These are phyloP conservation scores for Diplazon laetatorius DNA, from an alignment of 2,888 invertebrate species.

Conservation along the genomic window DNA sequence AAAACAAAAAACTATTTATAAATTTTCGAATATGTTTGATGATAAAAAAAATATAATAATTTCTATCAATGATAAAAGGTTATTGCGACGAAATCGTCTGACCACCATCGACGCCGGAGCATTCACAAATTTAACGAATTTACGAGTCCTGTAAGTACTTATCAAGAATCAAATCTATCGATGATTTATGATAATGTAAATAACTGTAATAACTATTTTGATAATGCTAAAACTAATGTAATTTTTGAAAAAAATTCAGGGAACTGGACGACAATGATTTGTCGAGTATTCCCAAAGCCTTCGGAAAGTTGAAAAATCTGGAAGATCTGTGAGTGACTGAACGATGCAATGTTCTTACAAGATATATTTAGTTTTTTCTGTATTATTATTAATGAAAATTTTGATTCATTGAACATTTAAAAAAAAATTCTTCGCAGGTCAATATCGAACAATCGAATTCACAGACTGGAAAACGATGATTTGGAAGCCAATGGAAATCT, in stretches of 20 bases:
- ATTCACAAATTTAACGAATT: constrained; percentile 90
- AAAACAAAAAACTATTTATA: neutral
- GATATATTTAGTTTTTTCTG: neutral
- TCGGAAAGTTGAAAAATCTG: constrained; percentile 89
- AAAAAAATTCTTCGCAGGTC: constrained; percentile 84
- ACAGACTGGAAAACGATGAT: constrained; percentile 88
- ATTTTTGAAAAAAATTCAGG: constrained; percentile 83
- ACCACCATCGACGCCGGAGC: constrained; percentile 90
- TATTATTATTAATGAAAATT: constrained; percentile 4
- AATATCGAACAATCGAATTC: constrained; percentile 92
- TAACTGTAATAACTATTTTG: too few species aligned
- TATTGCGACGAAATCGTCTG: constrained; percentile 94
- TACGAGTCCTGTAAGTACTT: constrained; percentile 93
- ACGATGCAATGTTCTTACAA: neutral
- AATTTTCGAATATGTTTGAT: neutral
- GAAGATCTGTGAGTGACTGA: constrained; percentile 91
- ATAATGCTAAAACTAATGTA: neutral
- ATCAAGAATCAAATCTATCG: constrained; percentile 12
- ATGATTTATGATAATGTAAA: neutral
- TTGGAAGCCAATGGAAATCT: constrained; percentile 88
- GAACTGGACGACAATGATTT: constrained; percentile 91
- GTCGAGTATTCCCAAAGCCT: constrained; percentile 89
- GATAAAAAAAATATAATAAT: neutral
- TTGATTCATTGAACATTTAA: constrained; percentile 4
- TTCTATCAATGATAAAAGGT: constrained; percentile 84